A percentile compares a stretch with the other conserved stretches of the same genome.
These are phyloP conservation scores for Botia almorhae DNA, from an alignment of 2,797 vertebrate species.

Conservation along the genomic window DNA sequence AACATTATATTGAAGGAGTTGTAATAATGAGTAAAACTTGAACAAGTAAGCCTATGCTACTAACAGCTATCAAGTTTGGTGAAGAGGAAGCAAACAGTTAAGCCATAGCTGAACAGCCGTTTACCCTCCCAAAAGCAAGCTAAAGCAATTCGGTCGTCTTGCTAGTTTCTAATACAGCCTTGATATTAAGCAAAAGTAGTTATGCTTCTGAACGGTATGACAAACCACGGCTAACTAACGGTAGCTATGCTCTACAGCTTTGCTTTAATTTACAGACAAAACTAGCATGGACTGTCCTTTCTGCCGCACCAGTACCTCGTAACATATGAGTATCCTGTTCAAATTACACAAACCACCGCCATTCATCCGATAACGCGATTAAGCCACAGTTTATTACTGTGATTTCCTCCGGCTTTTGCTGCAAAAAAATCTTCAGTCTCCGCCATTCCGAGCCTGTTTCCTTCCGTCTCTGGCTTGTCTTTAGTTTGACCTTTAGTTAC, in stretches of 20 bases:
- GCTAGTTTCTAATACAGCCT: background rate
- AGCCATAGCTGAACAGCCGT: background rate
- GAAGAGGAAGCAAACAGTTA: conserved; percentile 51
- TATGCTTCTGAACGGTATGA: conserved; percentile 28
- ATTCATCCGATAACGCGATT: conserved; percentile 25
- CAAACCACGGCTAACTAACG: conserved; percentile 57
- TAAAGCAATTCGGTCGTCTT: background rate
- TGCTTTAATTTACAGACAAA: conserved; percentile 42
- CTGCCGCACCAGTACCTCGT: conserved; percentile 44
- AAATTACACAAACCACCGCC: conserved; percentile 36
- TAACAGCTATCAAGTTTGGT: conserved; percentile 52
- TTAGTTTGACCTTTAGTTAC: conserved; percentile 74
- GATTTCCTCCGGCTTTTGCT: conserved; percentile 48
- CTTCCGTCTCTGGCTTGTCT: conserved; percentile 70
- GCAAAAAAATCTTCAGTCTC: conserved; percentile 56
- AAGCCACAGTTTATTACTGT: conserved; percentile 39
- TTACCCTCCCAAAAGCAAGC: conserved; percentile 12
- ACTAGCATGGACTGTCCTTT: conserved; percentile 53
- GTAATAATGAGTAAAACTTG: conserved; percentile 34
- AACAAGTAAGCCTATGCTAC: conserved; percentile 24
- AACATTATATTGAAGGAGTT: background rate
- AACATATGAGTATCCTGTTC: conserved; percentile 35
- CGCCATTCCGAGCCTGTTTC: conserved; percentile 66
- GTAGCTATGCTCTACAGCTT: conserved; percentile 52
- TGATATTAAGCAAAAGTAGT: conserved; percentile 43